Conservation (phyloP, 2,113 vertebrate species). For the Rhinogobius similis region DNA sequence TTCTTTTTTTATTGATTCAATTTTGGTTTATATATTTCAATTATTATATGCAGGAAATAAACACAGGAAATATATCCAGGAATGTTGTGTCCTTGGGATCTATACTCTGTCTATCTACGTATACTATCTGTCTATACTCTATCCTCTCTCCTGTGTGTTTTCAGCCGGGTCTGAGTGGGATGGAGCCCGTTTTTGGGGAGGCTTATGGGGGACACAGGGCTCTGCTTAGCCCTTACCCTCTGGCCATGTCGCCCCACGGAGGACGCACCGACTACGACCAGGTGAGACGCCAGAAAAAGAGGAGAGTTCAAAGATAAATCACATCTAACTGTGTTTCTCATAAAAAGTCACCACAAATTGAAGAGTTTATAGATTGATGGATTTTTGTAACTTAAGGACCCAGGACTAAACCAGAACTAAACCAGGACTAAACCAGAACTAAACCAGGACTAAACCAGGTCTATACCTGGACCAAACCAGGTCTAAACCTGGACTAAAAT, state of each 20-base stretch:
- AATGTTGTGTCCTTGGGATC: too few species aligned
- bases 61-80: too few species aligned
- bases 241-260: conserved; percentile 74
- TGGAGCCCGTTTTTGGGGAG: conserved; percentile 81
- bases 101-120: too few species aligned
- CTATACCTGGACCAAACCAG: neutral
- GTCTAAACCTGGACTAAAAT: neutral
- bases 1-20: too few species aligned
- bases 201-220: conserved; percentile 71
- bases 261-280: conserved; percentile 75
- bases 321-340: neutral
- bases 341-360: too few species aligned
- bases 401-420: neutral
- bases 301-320: too few species aligned
- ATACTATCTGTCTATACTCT: too few species aligned
- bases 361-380: too few species aligned
- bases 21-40: too few species aligned
- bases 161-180: conserved; percentile 78
- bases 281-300: conserved; percentile 42
- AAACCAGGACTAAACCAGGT: neutral
- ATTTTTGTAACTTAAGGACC: too few species aligned
- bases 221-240: conserved; percentile 69
- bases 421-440: neutral
- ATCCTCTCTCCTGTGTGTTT: conserved; percentile 5
- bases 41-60: too few species aligned